Conservation (phyloP, 2,113 vertebrate species). For the Bagarius yarrelli region DNA sequence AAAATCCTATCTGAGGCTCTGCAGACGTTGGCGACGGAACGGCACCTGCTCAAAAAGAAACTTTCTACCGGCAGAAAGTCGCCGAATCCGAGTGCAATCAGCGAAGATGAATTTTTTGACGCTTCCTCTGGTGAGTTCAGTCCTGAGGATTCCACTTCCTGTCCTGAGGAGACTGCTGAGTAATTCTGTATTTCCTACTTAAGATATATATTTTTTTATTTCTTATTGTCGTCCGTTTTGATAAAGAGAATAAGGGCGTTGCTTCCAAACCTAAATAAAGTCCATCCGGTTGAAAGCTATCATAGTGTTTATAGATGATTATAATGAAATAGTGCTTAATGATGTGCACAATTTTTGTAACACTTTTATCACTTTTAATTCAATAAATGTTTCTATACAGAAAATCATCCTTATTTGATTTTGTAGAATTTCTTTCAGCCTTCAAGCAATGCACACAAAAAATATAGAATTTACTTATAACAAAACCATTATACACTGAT, state of each 20-base stretch:
- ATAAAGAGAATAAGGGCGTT: not conserved
- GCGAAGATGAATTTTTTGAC: slow-evolving; percentile 89
- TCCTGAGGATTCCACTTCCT: slow-evolving; percentile 22
- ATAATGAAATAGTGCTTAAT: not conserved
- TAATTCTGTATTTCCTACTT: not conserved
- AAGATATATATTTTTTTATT: not conserved
- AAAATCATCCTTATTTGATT: slow-evolving; percentile 4
- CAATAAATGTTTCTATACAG: slow-evolving; percentile 1
- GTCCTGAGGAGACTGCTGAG: not conserved
- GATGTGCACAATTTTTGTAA: not conserved
- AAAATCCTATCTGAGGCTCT: slow-evolving; percentile 90
- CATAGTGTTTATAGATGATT: not conserved
- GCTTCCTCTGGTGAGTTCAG: slow-evolving; percentile 82
- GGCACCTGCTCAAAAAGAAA: slow-evolving; percentile 81
- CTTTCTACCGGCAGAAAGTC: slow-evolving; percentile 72
- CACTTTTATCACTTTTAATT: no score
- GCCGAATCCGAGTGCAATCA: slow-evolving; percentile 72
- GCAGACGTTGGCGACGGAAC: slow-evolving; percentile 82
- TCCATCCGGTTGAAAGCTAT: no score
- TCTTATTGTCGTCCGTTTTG: not conserved
- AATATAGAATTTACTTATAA: no score
- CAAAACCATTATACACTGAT: no score
- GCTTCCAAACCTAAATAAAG: not conserved
- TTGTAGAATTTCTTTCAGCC: slow-evolving; percentile 3
- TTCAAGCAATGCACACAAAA: not conserved